These are phyloP conservation scores for Temnothorax ravouxi DNA, from an alignment of 2,888 invertebrate species.

Conservation along the genomic window DNA sequence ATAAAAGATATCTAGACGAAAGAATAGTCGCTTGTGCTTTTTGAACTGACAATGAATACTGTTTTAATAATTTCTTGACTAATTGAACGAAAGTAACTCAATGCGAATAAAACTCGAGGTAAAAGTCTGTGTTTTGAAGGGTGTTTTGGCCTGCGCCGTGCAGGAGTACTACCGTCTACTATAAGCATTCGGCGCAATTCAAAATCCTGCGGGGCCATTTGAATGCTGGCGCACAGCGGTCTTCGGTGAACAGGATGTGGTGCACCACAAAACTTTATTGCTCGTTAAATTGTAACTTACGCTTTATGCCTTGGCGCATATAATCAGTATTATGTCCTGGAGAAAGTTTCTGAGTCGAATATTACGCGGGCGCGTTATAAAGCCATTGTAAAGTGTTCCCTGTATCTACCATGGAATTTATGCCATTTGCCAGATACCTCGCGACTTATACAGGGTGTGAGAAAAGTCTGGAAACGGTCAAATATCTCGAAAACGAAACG, in stretches of 20 bases:
- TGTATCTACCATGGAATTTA: constrained; percentile 11
- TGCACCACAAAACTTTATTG: constrained; percentile 74
- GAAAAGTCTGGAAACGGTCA: too few species aligned
- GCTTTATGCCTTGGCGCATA: constrained; percentile 55
- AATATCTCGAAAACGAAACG: too few species aligned
- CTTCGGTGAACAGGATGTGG: constrained; percentile 72
- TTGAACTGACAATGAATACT: neutral
- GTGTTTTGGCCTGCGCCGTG: neutral
- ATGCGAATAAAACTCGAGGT: neutral
- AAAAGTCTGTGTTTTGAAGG: neutral
- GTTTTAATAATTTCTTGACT: neutral
- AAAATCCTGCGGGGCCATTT: constrained; percentile 27
- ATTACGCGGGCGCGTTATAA: constrained; percentile 26
- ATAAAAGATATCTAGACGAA: neutral
- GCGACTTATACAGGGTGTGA: too few species aligned
- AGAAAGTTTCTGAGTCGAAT: constrained; percentile 24
- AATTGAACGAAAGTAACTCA: neutral
- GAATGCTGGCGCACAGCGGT: constrained; percentile 43
- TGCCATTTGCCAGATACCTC: neutral
- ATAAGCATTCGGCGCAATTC: constrained; percentile 37
- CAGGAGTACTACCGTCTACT: constrained; percentile 3
- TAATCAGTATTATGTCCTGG: constrained; percentile 66
- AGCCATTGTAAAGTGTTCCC: constrained; percentile 27
- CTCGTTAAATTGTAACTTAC: constrained; percentile 70
- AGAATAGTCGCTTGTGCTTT: neutral